Base-by-base conservation (phyloP, 2,888 invertebrate genomes). In the Dermolepida albohirtum region DNA sequence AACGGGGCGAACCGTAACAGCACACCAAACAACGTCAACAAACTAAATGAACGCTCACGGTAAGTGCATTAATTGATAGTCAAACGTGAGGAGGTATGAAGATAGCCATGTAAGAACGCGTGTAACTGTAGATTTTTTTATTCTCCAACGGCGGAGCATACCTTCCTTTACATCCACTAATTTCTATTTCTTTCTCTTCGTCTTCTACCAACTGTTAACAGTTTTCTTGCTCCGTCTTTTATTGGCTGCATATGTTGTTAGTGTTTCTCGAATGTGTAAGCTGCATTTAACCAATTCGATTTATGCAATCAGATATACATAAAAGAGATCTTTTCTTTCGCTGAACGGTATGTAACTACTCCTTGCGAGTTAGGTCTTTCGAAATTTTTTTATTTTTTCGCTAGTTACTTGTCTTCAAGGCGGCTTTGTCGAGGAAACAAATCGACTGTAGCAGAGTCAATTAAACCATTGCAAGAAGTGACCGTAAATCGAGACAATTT, bases 61-160 rank as follows among this genome's bases (percentile, higher is more conserved):
- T 78, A 78, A 78, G 77, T 76, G 77, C 76, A 74, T 80, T 82
- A 82, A 82, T 82, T 81, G 81, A 82, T 82, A 80, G 81, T 79
- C 79, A 75, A 74, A 75, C 77, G 75, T 74, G 77, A 41, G 59
- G 65, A 77, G 75, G 76, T 76, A 77, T 73, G 74, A 75, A 77
- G 82, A 82, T 82, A 81, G 82, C 81, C 81, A 75, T 81, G 79
- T 82, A 79, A 34, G 71, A 70, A 71, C 71, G 71, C 69, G 72
- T 72, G 72, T 69, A 69, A 69, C 67, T 55, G 66, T 51, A 47
- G 39, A 52, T 66, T 69, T 69, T 71, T 64, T 57, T 50, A 22
- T 63, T 16, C 39, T 44, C 12, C 16, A 44, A 8, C 51, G 8
- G 40, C 64, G 51, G 39, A n/a, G 22, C 22, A 22, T 22, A 22